Evolutionary conservation across 2,888 invertebrate genomes (phyloP), one percentile per base, ranked within the genome.

Genomic region (Conus canariensis): DNA sequence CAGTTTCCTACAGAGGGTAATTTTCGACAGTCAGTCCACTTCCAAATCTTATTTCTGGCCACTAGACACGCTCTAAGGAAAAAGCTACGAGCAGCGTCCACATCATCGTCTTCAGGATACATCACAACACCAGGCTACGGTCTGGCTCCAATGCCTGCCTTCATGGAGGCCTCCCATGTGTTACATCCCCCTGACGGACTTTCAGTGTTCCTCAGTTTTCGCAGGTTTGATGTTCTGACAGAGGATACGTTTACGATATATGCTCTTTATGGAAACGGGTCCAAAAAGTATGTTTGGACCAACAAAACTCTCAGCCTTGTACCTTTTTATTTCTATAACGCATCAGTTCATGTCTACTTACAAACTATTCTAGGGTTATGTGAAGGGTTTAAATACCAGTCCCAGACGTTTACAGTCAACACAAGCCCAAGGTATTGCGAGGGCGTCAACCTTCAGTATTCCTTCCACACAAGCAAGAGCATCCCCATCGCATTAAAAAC

Each of bases 361-460:
- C 22, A 16, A 16, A 86, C n/a, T 6, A 25, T 7, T 4, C 5
- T 8, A 4, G 30, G 16, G 45, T 10, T n/a, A 19, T 86, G 86
- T 67, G 16, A 14, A 14, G 86, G 86, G 8, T 86, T 67, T 22
- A 67, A 4, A 8, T 83, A 83, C 56, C 19, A 19, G 2, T 12
- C 8, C 19, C 7, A 19, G 9, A 7, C 1, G 14, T 58, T 58
- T 22, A 22, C 19, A 10, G 1, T 83, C 8, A 56, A 58, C 9
- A 83, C 82, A 56, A 83, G 82, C 58, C 19, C 58, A 19, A 83
- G 82, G 67, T 9, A 86, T 16, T 86, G 86, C 30, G 64, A 64
- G 30, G 86, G 86, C 22, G 59, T 67, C 8, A 64, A 86, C 30
- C 64, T 67, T 12, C 16, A 0, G 60, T 86, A 25, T 86, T 60